These are phyloP conservation scores for Brienomyrus brachyistius DNA, from an alignment of 2,113 vertebrate species.

Conservation along the genomic window DNA sequence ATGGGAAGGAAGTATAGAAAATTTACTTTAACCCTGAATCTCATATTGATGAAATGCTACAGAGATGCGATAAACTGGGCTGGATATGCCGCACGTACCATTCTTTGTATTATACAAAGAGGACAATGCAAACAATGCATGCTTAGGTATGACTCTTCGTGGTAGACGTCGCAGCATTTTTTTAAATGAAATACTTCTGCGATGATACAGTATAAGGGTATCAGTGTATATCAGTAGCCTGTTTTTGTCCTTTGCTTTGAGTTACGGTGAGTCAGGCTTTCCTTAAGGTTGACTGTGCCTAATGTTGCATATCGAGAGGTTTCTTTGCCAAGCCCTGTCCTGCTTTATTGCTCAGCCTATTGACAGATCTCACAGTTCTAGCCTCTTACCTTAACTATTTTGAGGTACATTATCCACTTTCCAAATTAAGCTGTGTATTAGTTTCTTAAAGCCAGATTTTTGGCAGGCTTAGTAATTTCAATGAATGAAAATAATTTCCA, in stretches of 20 bases:
- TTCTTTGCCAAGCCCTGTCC: slow-evolving; percentile 26
- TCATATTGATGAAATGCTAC: not conserved
- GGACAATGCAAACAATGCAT: not conserved
- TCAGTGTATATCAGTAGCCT: not conserved
- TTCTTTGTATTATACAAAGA: not conserved
- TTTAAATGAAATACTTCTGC: not conserved
- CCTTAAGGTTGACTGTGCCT: slow-evolving; percentile 27
- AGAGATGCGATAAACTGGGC: not conserved
- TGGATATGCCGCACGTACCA: too few relatives aligned
- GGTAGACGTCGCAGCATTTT: not conserved
- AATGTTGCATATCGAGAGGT: slow-evolving; percentile 19
- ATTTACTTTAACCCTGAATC: not conserved
- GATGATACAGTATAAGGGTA: not conserved
- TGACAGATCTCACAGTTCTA: not conserved
- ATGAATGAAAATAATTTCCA: not conserved
- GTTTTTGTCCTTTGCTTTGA: not conserved
- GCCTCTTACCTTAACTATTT: not conserved
- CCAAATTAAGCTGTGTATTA: not conserved
- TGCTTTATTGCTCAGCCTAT: slow-evolving; percentile 17
- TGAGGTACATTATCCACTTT: not conserved
- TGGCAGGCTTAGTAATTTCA: not conserved
- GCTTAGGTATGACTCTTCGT: not conserved
- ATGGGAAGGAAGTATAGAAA: not conserved
- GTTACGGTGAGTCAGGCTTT: slow-evolving; percentile 22
- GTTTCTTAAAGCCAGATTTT: not conserved